Evolutionary conservation across 1,140 invertebrate genomes (phyloP), one percentile per base, ranked within the genome.

Genomic region (Camponotus vicinus): DNA sequence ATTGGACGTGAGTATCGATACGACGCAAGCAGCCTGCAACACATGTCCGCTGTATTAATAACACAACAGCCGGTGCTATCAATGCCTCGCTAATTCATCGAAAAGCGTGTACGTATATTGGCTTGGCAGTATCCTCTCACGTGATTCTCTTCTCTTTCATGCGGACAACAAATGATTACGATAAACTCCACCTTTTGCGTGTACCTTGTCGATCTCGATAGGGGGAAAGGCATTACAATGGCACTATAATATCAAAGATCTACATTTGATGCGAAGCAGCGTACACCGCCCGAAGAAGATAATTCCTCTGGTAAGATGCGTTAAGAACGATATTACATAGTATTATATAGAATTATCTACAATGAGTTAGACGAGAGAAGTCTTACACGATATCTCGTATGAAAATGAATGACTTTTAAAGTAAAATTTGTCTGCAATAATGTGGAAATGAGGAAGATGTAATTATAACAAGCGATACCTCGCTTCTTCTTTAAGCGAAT

Each of bases 1-100:
- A 94, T 94, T 92, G 92, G 88, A 86, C 85, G 77, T 57, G 86
- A 86, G 93, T 92, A 94, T 94, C 92, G 92, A 92, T 93, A 89
- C 86, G 70, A 66, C 76, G 85, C 76, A 64, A 86, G 85, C 88
- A 86, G 91, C 90, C 85, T 88, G 89, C 90, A 83, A 82, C 89
- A 92, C 89, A 91, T 92, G 86, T 89, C 49, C 88, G 90, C 86
- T 88, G 76, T 86, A 93, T 92, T 92, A 92, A 91, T 92, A 91
- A 93, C 84, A 57, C 71, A 57, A 88, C 82, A 64, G 69, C 86
- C 84, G 90, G 91, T 91, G 90, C 77, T 91, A 91, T 91, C 90
- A 88, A 91, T 91, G 88, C 86, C 79, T 76, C 90, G 40, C 82
- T 91, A 91, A 91, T 90, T 91, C 89, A 91, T 91, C 89, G 89